Conservation (phyloP, 2,888 invertebrate species). For the Dromius quadrimaculatus region DNA sequence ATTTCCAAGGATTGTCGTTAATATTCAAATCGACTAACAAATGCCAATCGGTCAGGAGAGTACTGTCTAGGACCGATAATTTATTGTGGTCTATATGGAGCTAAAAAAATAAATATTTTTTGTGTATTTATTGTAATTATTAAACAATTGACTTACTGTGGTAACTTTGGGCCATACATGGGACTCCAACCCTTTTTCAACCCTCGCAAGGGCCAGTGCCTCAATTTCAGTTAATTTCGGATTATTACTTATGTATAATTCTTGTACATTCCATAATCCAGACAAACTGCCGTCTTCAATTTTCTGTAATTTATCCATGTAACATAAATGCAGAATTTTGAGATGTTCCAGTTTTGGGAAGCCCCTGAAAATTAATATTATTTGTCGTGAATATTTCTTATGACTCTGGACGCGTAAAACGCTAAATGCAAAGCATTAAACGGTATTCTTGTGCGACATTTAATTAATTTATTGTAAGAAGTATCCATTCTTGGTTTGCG, state of each 20-base stretch:
- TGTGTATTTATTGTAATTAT: too few species aligned
- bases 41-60: conserved; percentile 78
- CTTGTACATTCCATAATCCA: conserved; percentile 70
- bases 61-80: conserved; percentile 74
- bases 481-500: too few species aligned
- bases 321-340: conserved; percentile 76
- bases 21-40: conserved; percentile 75
- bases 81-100: conserved; percentile 81
- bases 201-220: conserved; percentile 71
- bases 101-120: conserved; percentile 64
- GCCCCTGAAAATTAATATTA: conserved; percentile 66
- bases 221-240: conserved; percentile 72
- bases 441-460: too few species aligned
- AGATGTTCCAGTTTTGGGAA: conserved; percentile 76
- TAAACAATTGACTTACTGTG: conserved; percentile 68
- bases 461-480: too few species aligned
- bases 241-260: conserved; percentile 75
- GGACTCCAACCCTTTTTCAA: conserved; percentile 67
- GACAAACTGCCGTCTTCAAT: conserved; percentile 73
- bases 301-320: conserved; percentile 72
- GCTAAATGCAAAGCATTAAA: too few species aligned
- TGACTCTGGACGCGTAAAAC: too few species aligned
- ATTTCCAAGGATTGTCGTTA: conserved; percentile 80
- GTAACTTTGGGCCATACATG: conserved; percentile 76
- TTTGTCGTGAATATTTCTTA: background rate